phyloP scores from a whole-genome alignment of 2,113 vertebrate species.

The Callionymus lyra region DNA sequence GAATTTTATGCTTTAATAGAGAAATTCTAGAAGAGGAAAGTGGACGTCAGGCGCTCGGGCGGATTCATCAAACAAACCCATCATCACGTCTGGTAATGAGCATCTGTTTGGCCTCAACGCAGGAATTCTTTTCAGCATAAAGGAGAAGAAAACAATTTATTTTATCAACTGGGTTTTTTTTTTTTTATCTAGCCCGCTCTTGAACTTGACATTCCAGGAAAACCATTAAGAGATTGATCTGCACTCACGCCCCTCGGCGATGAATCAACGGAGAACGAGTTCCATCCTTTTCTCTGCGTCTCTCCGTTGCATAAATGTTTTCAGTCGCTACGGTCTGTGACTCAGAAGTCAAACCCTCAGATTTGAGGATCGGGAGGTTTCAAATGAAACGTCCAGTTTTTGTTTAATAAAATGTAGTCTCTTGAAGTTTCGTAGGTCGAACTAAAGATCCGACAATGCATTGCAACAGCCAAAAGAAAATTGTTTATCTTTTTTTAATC shows the following conservation, averaged over 20 bases:
- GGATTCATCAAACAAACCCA: slow-evolving; percentile 12
- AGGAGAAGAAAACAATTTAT: slow-evolving; percentile 4
- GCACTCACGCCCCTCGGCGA: slow-evolving; percentile 22
- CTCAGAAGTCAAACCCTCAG: not conserved
- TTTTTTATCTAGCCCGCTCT: slow-evolving; percentile 39
- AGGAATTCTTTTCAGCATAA: slow-evolving; percentile 12
- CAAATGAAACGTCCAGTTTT: too few species aligned
- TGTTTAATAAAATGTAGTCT: too few species aligned
- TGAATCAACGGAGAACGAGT: slow-evolving; percentile 31
- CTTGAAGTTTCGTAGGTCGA: too few species aligned
- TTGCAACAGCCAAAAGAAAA: too few species aligned
- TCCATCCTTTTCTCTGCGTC: slow-evolving; percentile 36
- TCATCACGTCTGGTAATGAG: too few species aligned
- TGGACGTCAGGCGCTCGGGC: too few species aligned
- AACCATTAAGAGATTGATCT: slow-evolving; percentile 56
- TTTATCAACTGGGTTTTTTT: slow-evolving; percentile 33
- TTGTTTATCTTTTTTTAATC: too few species aligned
- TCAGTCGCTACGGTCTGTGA: not conserved
- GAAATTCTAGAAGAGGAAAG: too few species aligned
- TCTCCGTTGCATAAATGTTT: slow-evolving; percentile 28
- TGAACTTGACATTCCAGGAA: slow-evolving; percentile 62
- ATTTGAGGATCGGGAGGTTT: too few species aligned
- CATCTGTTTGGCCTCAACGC: too few species aligned
- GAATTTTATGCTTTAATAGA: too few species aligned
- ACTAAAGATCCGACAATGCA: too few species aligned